Conservation (phyloP, 2,113 vertebrate genomes). For the Eleginops maclovinus region DNA sequence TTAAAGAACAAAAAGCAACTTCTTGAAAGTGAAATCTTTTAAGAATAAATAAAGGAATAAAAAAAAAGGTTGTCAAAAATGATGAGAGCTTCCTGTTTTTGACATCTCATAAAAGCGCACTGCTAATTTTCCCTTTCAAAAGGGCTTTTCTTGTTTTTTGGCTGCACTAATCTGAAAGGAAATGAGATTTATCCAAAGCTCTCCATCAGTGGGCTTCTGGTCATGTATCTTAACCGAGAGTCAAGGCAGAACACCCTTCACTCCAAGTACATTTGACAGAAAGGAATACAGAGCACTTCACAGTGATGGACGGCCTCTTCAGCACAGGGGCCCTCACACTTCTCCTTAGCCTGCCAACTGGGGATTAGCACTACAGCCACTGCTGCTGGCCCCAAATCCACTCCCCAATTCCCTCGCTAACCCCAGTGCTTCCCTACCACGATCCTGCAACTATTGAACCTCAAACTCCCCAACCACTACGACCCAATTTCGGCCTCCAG, state of each 20-base stretch:
- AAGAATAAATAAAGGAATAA: neutral
- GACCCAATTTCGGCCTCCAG: slow-evolving; percentile 34
- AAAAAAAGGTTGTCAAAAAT: neutral
- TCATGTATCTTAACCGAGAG: slow-evolving; percentile 2
- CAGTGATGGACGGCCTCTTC: slow-evolving; percentile 60
- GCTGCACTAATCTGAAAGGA: slow-evolving; percentile 1
- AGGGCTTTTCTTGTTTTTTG: neutral
- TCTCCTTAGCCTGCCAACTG: slow-evolving; percentile 68
- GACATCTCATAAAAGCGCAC: neutral
- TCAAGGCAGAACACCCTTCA: slow-evolving; percentile 20
- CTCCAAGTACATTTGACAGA: slow-evolving; percentile 54
- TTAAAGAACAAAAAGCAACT: neutral
- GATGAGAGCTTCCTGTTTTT: neutral
- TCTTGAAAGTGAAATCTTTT: neutral
- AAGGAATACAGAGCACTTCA: slow-evolving; percentile 57
- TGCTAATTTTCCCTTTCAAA: neutral
- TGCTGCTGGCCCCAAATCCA: slow-evolving; percentile 53
- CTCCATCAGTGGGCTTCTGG: slow-evolving; percentile 9
- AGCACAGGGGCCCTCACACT: slow-evolving; percentile 61
- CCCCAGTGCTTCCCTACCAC: slow-evolving; percentile 39
- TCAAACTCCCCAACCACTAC: slow-evolving; percentile 2
- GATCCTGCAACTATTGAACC: slow-evolving; percentile 45
- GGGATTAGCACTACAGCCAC: slow-evolving; percentile 72
- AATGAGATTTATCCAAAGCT: neutral
- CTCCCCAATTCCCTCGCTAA: slow-evolving; percentile 51